A percentile compares a stretch with the other conserved stretches of the same genome.
phyloP scores from a whole-genome alignment of 2,888 invertebrate genomes.

The Meliscaeva auricollis region DNA sequence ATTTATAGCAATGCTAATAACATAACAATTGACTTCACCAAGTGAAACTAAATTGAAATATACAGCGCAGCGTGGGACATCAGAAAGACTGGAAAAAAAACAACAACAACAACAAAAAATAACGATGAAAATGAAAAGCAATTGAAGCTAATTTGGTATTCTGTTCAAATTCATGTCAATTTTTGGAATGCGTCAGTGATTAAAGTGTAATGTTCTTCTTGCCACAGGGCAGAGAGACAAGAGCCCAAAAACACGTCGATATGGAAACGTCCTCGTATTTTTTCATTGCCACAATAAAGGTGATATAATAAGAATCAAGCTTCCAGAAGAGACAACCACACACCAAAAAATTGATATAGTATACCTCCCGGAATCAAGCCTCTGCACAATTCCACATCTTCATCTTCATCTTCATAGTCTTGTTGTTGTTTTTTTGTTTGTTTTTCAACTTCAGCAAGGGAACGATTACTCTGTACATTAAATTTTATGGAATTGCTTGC shows the following conservation, averaged over 20 bases:
- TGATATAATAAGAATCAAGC: conserved; percentile 52
- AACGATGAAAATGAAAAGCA: conserved; percentile 22
- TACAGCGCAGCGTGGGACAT: background rate
- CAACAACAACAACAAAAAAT: background rate
- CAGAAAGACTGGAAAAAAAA: background rate
- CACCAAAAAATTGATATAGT: no score
- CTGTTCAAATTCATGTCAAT: conserved; percentile 44
- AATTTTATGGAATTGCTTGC: conserved; percentile 52
- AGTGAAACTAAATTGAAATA: conserved; percentile 43
- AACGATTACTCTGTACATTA: conserved; percentile 57
- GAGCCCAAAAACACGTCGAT: conserved; percentile 1
- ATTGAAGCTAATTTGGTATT: conserved; percentile 41
- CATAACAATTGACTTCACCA: conserved; percentile 43
- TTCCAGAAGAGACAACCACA: conserved; percentile 11
- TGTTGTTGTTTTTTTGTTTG: background rate
- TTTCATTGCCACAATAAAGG: conserved; percentile 42
- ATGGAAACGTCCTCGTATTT: conserved; percentile 16
- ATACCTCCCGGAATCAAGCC: no score
- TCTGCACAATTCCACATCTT: background rate
- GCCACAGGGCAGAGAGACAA: background rate
- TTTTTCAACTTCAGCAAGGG: conserved; percentile 8
- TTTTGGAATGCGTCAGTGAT: conserved; percentile 46
- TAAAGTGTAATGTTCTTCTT: conserved; percentile 24
- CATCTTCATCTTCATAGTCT: background rate
- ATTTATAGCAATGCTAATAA: conserved; percentile 46